phyloP scores from a whole-genome alignment of 53 echinoderm and acorn worm species.

The Pentamera pediparva region DNA sequence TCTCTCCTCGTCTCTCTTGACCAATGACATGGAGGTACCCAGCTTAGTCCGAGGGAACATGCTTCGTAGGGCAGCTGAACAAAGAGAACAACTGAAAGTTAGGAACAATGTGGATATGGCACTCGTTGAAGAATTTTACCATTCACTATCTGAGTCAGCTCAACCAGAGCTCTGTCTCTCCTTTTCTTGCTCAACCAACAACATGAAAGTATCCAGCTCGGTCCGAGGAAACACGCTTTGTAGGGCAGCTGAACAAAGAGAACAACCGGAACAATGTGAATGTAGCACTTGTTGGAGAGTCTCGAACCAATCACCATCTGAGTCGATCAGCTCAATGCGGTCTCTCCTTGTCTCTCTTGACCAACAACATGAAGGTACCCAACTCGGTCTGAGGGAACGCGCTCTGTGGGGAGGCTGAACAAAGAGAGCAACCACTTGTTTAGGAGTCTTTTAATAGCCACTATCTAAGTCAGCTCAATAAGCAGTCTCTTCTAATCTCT shows the following conservation, averaged over 20 bases:
- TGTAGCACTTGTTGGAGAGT: constrained; percentile 95
- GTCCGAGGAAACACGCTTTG: constrained; percentile 94
- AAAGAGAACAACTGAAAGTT: not conserved
- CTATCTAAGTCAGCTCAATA: constrained; percentile 89
- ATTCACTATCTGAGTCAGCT: constrained; percentile 84
- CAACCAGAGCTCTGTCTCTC: constrained; percentile 84
- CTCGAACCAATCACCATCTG: constrained; percentile 95
- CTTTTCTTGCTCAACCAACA: constrained; percentile 82
- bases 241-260: constrained; percentile 54
- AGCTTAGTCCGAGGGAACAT: constrained; percentile 98
- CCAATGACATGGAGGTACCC: constrained; percentile 96
- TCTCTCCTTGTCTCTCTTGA: constrained; percentile 92
- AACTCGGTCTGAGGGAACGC: constrained; percentile 98
- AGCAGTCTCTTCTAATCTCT: constrained; percentile 91
- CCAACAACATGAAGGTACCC: constrained; percentile 96
- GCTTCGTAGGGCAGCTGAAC: constrained; percentile 84
- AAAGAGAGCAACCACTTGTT: constrained; percentile 44
- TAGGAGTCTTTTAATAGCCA: constrained; percentile 89
- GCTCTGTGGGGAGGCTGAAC: constrained; percentile 93
- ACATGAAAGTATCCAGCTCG: constrained; percentile 95
- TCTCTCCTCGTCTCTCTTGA: constrained; percentile 91
- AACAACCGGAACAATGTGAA: no score
- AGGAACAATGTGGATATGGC: not conserved
- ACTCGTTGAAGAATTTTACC: constrained; percentile 91
- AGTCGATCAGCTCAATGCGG: constrained; percentile 80